These are phyloP conservation scores for Chionomys nivalis DNA, from an alignment of 2,113 vertebrate genomes.

Conservation along the genomic window DNA sequence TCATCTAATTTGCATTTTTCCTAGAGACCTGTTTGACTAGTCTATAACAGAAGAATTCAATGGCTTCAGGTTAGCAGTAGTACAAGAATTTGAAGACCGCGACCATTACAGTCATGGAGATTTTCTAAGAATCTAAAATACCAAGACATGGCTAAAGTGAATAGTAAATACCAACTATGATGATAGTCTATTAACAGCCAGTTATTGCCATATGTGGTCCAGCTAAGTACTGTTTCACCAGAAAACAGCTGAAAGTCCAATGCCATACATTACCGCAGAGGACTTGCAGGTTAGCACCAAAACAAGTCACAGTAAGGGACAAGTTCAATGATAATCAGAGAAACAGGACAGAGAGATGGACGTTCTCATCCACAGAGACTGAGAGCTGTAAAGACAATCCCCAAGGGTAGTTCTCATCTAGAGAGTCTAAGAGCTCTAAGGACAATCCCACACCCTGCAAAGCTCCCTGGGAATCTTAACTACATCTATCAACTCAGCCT, in stretches of 20 bases:
- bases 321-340: not conserved
- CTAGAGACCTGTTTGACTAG: not conserved
- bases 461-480: not conserved
- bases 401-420: not conserved
- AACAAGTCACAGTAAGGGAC: not conserved
- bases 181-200: not conserved
- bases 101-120: not conserved
- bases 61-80: not conserved
- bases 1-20: not conserved
- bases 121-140: conserved; percentile 12
- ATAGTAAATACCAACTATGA: conserved; percentile 7
- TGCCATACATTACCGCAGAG: not conserved
- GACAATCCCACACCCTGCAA: not conserved
- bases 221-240: not conserved
- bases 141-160: not conserved
- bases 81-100: not conserved
- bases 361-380: not conserved
- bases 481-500: not conserved
- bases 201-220: not conserved
- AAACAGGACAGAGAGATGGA: not conserved
- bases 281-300: not conserved
- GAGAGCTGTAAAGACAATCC: not conserved
- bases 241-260: not conserved
- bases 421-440: not conserved
- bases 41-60: not conserved